Base-by-base conservation (phyloP, 2,113 vertebrate species). In the Hucho hucho region DNA sequence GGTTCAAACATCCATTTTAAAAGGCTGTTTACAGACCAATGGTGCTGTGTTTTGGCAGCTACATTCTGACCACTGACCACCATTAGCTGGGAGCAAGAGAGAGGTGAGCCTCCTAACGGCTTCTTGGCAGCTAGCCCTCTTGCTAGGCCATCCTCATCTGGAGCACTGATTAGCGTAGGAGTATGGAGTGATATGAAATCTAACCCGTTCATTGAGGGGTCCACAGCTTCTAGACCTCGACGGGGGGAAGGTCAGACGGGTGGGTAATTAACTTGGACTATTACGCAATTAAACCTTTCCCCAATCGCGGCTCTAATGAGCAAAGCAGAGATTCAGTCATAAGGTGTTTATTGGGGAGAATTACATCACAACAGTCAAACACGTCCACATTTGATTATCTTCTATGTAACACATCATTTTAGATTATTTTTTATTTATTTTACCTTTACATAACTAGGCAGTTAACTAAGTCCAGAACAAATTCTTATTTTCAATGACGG, bases 251-350 rank as follows among this genome's bases (percentile, higher is more conserved):
- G 82, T 83, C 79, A 82, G 75, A 56, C 18, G 79, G 80, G 79
- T 88, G 82, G 78, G 80, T 89, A 92, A 92, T 91, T 89, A 92
- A 85, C 86, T 88, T 61, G 72, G 85, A 84, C 86, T 79, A 72
- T 79, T 72, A 64, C 82, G 75, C 86, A 88, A 91, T 92, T 89
- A 87, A 87, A 89, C 80, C 78, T 64, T 82, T 71, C 72, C 68
- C 77, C 73, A 61, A 84, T 83, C 85, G 89, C 82, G 86, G 87
- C 67, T 74, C 78, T 81, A 82, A 86, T 77, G 75, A 75, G 78
- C 64, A 67, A 75, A n/a, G 69, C 75, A 82, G 72, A 79, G 84
- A 87, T 87, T 90, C 70, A 88, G 87, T 90, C 74, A 83, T 43
- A 72, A 74, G 63, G 75, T 77, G 83, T 88, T 89, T 86, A 85